Percentiles rank a stretch among this genome's conserved stretches.
Evolutionary conservation across 2,797 vertebrate genomes (phyloP).

Genomic region (Amniataba percoides): DNA sequence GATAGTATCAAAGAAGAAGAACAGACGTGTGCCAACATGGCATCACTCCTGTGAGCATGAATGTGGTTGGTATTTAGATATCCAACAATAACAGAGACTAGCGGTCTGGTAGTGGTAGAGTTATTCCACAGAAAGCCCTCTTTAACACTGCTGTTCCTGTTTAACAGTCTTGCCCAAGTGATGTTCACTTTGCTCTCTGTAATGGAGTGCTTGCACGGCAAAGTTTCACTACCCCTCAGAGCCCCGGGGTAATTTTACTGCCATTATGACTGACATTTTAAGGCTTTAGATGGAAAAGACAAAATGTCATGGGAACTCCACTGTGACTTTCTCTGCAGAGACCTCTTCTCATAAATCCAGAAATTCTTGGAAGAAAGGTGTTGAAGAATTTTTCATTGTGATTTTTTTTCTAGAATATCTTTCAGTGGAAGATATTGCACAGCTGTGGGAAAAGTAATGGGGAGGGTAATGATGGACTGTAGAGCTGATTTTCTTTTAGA

Average conservation of each 20-base stretch:
- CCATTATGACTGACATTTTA: constrained; percentile 72
- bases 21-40: neutral
- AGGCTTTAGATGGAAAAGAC: constrained; percentile 58
- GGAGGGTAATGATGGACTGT: constrained; percentile 41
- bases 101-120: neutral
- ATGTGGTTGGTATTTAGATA: constrained; percentile 11
- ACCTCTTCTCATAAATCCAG: constrained; percentile 40
- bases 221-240: constrained; percentile 52
- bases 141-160: constrained; percentile 48
- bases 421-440: constrained; percentile 28
- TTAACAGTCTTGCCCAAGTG: constrained; percentile 43
- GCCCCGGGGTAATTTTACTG: constrained; percentile 66
- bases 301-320: constrained; percentile 62
- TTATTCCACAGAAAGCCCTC: neutral
- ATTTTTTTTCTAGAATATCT: neutral
- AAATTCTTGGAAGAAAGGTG: constrained; percentile 39
- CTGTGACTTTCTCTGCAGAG: constrained; percentile 36
- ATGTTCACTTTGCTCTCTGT: constrained; percentile 52
- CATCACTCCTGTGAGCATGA: neutral
- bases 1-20: neutral
- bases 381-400: constrained; percentile 38
- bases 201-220: constrained; percentile 51
- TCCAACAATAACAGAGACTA: neutral
- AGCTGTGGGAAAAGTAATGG: constrained; percentile 55
- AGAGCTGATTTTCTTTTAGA: constrained; percentile 28